Evolutionary conservation across 2,797 vertebrate species (phyloP).

Genomic region (Ptychadena robeensis): DNA sequence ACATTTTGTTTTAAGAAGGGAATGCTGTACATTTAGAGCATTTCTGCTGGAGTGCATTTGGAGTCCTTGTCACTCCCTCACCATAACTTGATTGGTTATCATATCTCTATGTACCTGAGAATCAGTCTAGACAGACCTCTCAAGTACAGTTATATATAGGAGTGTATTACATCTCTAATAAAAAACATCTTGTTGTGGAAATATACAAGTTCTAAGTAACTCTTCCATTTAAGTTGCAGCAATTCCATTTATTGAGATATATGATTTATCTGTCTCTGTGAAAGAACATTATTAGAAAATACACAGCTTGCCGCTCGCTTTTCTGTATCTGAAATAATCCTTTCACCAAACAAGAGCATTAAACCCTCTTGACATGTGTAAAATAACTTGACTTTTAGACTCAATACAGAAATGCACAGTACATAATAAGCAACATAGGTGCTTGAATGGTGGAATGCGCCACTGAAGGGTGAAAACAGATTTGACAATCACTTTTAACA

Average conservation of each 20-base stretch:
- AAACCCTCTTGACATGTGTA: constrained; percentile 63
- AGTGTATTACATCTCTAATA: constrained; percentile 55
- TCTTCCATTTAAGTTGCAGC: constrained; percentile 46
- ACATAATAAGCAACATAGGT: constrained; percentile 57
- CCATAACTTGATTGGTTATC: too few species aligned
- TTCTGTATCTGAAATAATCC: constrained; percentile 59
- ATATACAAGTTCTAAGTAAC: constrained; percentile 52
- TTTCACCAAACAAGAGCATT: constrained; percentile 60
- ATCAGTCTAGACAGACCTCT: constrained; percentile 33
- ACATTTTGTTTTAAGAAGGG: not conserved
- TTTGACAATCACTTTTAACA: constrained; percentile 36
- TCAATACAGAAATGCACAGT: constrained; percentile 53
- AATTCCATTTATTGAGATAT: constrained; percentile 58
- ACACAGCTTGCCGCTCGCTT: constrained; percentile 54
- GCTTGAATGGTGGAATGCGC: constrained; percentile 45
- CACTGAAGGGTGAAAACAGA: constrained; percentile 26
- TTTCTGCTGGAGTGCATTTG: too few species aligned
- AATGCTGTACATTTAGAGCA: not conserved
- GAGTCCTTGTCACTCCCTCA: too few species aligned
- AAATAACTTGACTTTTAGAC: constrained; percentile 60
- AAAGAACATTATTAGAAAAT: constrained; percentile 60
- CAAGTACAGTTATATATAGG: constrained; percentile 57
- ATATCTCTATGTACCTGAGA: not conserved
- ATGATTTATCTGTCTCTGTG: constrained; percentile 53
- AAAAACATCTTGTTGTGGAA: constrained; percentile 21